phyloP scores from a whole-genome alignment of 2,888 invertebrate genomes.

The Cerastoderma edule region DNA sequence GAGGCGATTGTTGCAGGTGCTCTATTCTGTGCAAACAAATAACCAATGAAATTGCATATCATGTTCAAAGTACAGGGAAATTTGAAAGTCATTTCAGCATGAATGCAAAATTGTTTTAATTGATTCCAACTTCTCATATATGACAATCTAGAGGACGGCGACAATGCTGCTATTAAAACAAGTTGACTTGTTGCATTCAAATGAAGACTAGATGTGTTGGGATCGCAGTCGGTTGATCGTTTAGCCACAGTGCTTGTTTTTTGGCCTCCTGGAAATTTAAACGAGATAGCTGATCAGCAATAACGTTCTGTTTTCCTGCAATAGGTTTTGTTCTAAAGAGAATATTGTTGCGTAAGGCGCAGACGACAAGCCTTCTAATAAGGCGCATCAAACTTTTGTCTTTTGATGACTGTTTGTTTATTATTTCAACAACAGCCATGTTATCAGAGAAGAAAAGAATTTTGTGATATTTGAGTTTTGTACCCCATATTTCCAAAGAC shows the following conservation, averaged over 20 bases:
- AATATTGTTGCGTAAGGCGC: neutral
- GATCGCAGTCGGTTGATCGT: neutral
- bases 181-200: neutral
- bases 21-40: neutral
- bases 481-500: conserved; percentile 30
- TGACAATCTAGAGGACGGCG: neutral
- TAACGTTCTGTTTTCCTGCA: neutral
- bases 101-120: neutral
- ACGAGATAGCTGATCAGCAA: conserved; percentile 12
- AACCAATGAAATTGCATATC: conserved; percentile 4
- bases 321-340: conserved; percentile 9
- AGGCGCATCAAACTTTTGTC: conserved; percentile 1
- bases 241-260: neutral
- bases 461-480: conserved; percentile 27
- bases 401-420: conserved; percentile 32
- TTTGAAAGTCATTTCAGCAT: neutral
- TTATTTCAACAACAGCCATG: conserved; percentile 16
- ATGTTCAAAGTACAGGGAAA: neutral
- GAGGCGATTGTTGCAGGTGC: neutral
- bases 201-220: neutral
- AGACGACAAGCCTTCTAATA: neutral
- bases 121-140: neutral
- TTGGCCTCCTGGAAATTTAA: conserved; percentile 23
- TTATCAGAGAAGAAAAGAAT: conserved; percentile 33
- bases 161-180: neutral